These are phyloP conservation scores for Anthonomus grandis DNA, from an alignment of 1,140 invertebrate species.

Conservation along the genomic window DNA sequence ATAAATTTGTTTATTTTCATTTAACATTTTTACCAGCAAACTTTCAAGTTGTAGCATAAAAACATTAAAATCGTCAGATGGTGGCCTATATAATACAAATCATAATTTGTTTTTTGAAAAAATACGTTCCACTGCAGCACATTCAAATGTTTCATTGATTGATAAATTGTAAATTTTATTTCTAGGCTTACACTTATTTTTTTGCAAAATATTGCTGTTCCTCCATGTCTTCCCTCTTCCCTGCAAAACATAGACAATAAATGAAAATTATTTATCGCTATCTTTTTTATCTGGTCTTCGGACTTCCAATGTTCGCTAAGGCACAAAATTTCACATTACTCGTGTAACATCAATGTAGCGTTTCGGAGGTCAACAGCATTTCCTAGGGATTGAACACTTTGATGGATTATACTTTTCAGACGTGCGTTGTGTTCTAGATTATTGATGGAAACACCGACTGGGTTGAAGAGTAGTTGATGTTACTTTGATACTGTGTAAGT, in stretches of 20 bases:
- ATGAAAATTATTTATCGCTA: constrained; percentile 18
- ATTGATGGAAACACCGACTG: neutral
- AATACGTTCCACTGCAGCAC: too few species aligned
- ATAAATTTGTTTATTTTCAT: too few species aligned
- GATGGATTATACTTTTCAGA: constrained; percentile 17
- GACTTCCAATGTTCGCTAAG: constrained; percentile 29
- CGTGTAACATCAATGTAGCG: constrained; percentile 10
- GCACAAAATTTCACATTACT: constrained; percentile 16
- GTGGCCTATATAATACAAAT: too few species aligned
- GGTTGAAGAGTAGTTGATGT: neutral
- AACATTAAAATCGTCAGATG: too few species aligned
- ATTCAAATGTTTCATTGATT: too few species aligned
- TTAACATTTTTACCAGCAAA: too few species aligned
- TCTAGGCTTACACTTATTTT: too few species aligned
- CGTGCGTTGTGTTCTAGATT: constrained; percentile 2
- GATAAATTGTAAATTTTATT: too few species aligned
- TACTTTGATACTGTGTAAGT: constrained; percentile 3
- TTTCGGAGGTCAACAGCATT: constrained; percentile 12
- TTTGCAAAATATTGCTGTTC: too few species aligned
- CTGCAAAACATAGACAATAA: constrained; percentile 24
- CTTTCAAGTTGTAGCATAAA: too few species aligned
- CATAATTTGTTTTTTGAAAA: too few species aligned
- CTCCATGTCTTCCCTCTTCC: constrained; percentile 20
- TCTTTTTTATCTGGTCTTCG: constrained; percentile 14
- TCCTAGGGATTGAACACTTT: constrained; percentile 28